Percentiles rank a stretch among this genome's conserved stretches.
Evolutionary conservation across 2,113 vertebrate genomes (phyloP).

Genomic region (Saccopteryx bilineata): DNA sequence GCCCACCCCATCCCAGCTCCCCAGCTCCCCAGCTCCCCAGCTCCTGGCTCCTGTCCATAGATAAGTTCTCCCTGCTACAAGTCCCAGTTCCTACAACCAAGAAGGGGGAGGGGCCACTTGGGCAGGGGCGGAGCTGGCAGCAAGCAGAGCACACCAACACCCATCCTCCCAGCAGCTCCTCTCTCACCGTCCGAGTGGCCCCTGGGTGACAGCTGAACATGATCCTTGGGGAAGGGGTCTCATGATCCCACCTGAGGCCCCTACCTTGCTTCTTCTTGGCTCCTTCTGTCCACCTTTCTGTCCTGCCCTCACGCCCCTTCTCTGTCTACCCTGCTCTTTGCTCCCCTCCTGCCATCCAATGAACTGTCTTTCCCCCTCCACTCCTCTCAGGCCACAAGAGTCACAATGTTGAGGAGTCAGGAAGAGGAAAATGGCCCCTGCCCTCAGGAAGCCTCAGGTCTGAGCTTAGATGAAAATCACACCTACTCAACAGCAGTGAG

Average conservation of each 20-base stretch:
- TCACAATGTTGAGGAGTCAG: constrained; percentile 67
- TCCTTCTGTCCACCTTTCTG: constrained; percentile 36
- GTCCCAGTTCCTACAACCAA: neutral
- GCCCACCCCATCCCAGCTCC: neutral
- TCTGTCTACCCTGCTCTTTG: constrained; percentile 44
- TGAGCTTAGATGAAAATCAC: constrained; percentile 64
- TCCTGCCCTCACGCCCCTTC: neutral
- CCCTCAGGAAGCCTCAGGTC: constrained; percentile 66
- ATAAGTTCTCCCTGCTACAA: neutral
- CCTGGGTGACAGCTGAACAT: neutral
- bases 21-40: neutral
- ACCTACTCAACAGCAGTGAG: constrained; percentile 9
- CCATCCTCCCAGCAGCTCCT: neutral
- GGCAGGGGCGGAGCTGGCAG: neutral
- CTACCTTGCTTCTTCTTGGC: neutral
- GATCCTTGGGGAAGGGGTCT: neutral
- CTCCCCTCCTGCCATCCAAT: constrained; percentile 47
- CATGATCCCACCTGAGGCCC: neutral
- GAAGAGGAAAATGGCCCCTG: constrained; percentile 60
- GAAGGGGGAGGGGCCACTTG: neutral
- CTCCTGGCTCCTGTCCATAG: neutral
- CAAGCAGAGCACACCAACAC: neutral
- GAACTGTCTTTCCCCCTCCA: constrained; percentile 3
- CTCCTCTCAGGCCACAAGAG: constrained; percentile 63
- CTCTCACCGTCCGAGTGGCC: neutral